Base-by-base conservation (phyloP, 2,113 vertebrate species). In the Stercorarius parasiticus region DNA sequence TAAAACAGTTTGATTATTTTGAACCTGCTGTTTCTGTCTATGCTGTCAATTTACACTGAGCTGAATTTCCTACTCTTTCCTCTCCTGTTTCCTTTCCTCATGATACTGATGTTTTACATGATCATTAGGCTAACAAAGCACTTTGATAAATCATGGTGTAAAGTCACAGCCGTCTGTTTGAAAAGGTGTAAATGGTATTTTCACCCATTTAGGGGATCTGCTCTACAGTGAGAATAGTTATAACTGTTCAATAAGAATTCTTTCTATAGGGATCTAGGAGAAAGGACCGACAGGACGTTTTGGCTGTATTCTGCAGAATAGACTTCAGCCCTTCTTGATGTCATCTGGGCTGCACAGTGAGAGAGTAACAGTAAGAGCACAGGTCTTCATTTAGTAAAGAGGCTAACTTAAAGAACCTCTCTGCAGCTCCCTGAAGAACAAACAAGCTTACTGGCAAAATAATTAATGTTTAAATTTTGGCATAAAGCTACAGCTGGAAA, bases 331-430 rank as follows among this genome's bases (percentile, higher is more conserved):
- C 29, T 34, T 40, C 42, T 32, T 62, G 50, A 15, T 2, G 2
- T 66, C 5, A 13, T 25, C 26, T n/a, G 5, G 17, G 26, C 27
- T 76, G 15, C 3, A 9, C 11, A 32, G 19, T 50, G 14, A 26
- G 23, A 59, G 9, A 23, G 21, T 27, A 58, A 58, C 6, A 13
- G 4, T 11, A 71, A 59, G 38, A 55, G 17, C 16, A 55, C 5
- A 18, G 8, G 4, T 47, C 40, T 52, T 53, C 15, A 9, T 59
- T 82, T 38, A 34, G 9, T 52, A 6, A 62, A 78, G 32, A 72
- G 3, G 18, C 2, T 11, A 47, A 32, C 23, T 56, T n/a, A 3
- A 3, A 66, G 6, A 49, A 56, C 2, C 1, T 9, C 13, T 45
- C 20, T 64, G n/a, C 23, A 83, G 11, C 6, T 5, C 58, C 8